Evolutionary conservation across 2,113 vertebrate genomes (phyloP).

Genomic region (Malurus alboscapulatus): DNA sequence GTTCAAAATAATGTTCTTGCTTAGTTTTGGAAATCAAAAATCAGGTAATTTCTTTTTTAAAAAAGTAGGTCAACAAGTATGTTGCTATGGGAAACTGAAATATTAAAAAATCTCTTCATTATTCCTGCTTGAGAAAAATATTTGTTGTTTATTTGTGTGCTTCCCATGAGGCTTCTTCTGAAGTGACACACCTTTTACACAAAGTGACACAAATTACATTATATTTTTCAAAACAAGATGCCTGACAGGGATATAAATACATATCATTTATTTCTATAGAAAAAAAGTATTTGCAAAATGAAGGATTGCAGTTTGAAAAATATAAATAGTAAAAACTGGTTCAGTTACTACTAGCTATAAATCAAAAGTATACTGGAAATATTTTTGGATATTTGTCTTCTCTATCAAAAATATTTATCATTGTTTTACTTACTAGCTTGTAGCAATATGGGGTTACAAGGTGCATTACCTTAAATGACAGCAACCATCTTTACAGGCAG

Average conservation of each 20-base stretch:
- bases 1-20: neutral
- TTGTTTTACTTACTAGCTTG: neutral
- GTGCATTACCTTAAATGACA: neutral
- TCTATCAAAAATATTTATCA: neutral
- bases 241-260: neutral
- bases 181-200: neutral
- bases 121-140: conserved; percentile 28
- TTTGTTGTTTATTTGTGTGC: neutral
- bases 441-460: neutral
- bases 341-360: neutral
- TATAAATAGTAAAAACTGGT: neutral
- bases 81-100: conserved; percentile 34
- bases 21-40: neutral
- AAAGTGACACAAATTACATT: neutral
- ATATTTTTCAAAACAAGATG: conserved; percentile 17
- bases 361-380: neutral
- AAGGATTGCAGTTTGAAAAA: neutral
- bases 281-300: neutral
- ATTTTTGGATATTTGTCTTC: neutral
- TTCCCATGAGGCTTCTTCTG: neutral
- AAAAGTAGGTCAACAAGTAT: conserved; percentile 11
- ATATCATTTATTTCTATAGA: neutral
- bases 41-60: neutral
- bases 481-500: neutral
- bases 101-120: neutral